Evolutionary conservation across 1,140 invertebrate species (phyloP).

Genomic region (Diorhabda elongata): DNA sequence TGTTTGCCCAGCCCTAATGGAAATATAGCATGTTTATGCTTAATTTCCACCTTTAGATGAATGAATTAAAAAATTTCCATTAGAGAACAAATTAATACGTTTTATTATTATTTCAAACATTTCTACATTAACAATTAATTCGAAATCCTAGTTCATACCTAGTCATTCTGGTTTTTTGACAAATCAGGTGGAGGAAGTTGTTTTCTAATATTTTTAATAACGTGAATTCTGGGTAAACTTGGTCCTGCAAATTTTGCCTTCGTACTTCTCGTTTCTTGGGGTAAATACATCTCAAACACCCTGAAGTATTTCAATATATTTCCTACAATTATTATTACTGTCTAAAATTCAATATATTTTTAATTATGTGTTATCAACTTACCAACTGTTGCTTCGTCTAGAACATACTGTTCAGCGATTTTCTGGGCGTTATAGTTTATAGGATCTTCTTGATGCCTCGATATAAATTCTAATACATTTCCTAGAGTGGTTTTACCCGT

Average conservation of each 20-base stretch:
- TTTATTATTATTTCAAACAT: too few relatives aligned
- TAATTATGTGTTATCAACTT: constrained; percentile 31
- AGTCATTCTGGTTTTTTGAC: too few relatives aligned
- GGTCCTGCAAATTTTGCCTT: constrained; percentile 42
- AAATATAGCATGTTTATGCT: too few relatives aligned
- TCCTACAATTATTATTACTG: constrained; percentile 42
- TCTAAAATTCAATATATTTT: too few relatives aligned
- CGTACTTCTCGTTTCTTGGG: constrained; percentile 42
- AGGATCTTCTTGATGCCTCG: constrained; percentile 57
- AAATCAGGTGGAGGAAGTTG: constrained; percentile 21
- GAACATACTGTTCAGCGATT: constrained; percentile 64
- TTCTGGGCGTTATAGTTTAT: constrained; percentile 51
- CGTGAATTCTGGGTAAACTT: constrained; percentile 28
- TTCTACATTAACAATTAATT: too few relatives aligned
- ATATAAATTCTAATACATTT: constrained; percentile 57
- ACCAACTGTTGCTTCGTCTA: constrained; percentile 58
- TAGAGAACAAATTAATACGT: too few relatives aligned
- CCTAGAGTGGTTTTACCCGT: constrained; percentile 54
- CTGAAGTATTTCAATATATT: constrained; percentile 54
- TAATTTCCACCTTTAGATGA: too few relatives aligned
- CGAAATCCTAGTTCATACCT: too few relatives aligned
- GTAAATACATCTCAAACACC: constrained; percentile 52
- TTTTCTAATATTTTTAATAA: constrained; percentile 27
- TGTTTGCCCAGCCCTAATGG: too few relatives aligned
- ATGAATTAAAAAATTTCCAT: too few relatives aligned